Evolutionary conservation across 2,797 vertebrate species (phyloP).

Genomic region (Sebastes elongatus): DNA sequence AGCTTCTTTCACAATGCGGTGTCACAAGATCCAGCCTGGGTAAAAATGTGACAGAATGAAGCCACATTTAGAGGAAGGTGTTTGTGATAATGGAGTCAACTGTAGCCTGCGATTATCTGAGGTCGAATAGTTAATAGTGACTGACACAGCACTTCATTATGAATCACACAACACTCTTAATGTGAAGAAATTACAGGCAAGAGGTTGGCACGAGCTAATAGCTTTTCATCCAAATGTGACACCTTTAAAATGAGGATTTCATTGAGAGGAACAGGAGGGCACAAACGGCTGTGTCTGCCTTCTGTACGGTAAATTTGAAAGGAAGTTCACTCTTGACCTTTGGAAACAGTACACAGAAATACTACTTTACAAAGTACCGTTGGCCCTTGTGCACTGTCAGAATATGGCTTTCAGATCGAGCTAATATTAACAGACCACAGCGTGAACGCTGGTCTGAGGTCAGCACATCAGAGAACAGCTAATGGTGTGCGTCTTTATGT

Average conservation of each 20-base stretch:
- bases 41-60: slow-evolving; percentile 31
- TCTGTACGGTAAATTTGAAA: not conserved
- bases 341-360: no score
- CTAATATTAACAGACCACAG: no score
- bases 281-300: not conserved
- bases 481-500: no score
- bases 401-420: no score
- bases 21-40: slow-evolving; percentile 15
- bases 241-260: not conserved
- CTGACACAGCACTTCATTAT: not conserved
- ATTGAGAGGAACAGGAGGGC: not conserved
- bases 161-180: not conserved
- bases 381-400: not conserved
- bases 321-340: no score
- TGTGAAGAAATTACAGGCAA: not conserved
- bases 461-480: not conserved
- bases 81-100: slow-evolving; percentile 11
- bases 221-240: not conserved
- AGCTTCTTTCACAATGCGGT: not conserved
- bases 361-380: not conserved
- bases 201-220: not conserved
- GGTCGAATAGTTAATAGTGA: not conserved
- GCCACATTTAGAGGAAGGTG: slow-evolving; percentile 24
- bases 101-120: slow-evolving; percentile 1
- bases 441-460: no score